A percentile compares a stretch with the other conserved stretches of the same genome.
These are phyloP conservation scores for Zootoca vivipara DNA, from an alignment of 2,113 vertebrate genomes.

Conservation along the genomic window DNA sequence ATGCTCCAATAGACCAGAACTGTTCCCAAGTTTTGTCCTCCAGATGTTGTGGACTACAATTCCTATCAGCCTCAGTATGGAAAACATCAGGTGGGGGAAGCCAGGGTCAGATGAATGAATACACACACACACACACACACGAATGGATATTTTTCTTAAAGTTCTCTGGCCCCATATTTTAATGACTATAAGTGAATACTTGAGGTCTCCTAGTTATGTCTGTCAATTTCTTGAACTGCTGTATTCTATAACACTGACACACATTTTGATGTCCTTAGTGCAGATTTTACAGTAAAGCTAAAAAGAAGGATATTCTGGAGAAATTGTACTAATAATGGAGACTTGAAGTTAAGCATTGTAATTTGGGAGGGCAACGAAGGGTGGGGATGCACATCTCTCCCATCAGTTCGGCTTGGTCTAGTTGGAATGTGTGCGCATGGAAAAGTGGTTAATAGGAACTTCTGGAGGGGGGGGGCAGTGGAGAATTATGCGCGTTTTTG, in stretches of 20 bases:
- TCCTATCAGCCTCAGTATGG: too few species aligned
- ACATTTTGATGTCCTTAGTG: neutral
- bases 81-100: too few species aligned
- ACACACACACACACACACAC: too few species aligned
- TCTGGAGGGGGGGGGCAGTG: neutral
- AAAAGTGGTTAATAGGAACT: neutral
- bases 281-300: neutral
- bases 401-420: neutral
- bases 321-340: neutral
- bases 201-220: neutral
- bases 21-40: too few species aligned
- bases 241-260: too few species aligned
- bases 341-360: too few species aligned
- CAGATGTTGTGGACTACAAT: too few species aligned
- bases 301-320: neutral
- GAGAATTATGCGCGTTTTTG: too few species aligned
- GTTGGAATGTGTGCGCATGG: neutral
- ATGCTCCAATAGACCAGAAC: neutral
- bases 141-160: too few species aligned
- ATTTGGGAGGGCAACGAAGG: neutral
- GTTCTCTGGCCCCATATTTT: neutral
- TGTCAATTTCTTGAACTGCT: neutral
- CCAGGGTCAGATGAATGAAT: too few species aligned
- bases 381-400: neutral
- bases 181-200: neutral